Conservation (phyloP, 64 coral and sea anemone species). For the Astreopora myriophthalma region DNA sequence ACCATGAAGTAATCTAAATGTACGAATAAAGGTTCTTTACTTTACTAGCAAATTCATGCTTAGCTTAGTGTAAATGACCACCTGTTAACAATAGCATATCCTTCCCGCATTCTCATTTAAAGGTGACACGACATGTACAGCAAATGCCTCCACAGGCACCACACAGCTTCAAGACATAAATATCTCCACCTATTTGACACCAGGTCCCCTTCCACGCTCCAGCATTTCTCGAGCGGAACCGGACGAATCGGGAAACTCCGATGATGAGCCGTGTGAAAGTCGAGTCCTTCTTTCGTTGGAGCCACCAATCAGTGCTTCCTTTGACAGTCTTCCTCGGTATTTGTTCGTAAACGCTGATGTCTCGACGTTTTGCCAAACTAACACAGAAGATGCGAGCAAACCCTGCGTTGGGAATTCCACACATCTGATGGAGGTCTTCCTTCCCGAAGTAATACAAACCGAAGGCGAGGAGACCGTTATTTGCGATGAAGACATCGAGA, state of each 20-base stretch:
- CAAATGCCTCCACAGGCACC: neutral
- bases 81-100: neutral
- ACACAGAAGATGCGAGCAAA: neutral
- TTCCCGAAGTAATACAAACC: conserved; percentile 1
- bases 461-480: conserved; percentile 10
- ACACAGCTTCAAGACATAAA: neutral
- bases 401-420: neutral
- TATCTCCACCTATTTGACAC: conserved; percentile 9
- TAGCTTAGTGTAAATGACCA: neutral
- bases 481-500: neutral
- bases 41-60: neutral
- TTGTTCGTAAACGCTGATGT: conserved; percentile 18
- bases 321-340: conserved; percentile 5
- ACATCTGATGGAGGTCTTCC: neutral
- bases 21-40: no score
- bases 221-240: conserved; percentile 7
- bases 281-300: conserved; percentile 11
- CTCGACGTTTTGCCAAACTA: conserved; percentile 11
- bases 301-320: neutral
- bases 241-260: neutral
- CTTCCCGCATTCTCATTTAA: neutral
- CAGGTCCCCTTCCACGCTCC: neutral
- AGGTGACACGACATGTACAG: neutral
- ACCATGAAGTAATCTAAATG: no score
- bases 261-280: neutral